Evolutionary conservation across 2,888 invertebrate genomes (phyloP), one percentile per base, ranked within the genome.

Genomic region (Habrosyne pyritoides): DNA sequence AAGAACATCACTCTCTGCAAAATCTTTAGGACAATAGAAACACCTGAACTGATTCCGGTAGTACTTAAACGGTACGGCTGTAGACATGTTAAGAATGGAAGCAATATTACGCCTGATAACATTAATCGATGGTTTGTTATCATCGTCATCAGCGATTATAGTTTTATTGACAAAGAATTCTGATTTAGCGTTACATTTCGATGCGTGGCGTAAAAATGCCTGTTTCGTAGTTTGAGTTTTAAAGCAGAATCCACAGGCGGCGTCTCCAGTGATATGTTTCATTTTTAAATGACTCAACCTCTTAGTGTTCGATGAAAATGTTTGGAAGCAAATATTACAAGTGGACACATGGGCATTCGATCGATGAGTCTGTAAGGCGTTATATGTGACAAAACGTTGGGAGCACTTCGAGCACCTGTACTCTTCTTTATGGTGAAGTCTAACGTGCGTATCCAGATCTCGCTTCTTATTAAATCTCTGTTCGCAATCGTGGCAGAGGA

Each of bases 11-110:
- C 87, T 86, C 12, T 81, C 78, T 0, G 62, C 66, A 51, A 87
- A 91, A 47, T 88, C 84, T 73, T 83, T 81, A 0, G 87, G 67
- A 57, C 91, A 91, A 58, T 88, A 91, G 54, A 90, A 91, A 61
- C 91, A 91, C 24, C 86, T 66, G 52, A 90, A 88, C 53, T 77
- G 80, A 55, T 80, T 84, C 74, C 84, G 79, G 57, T 77, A 87
- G 66, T 77, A 83, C 59, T 89, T 91, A 52, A 91, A 91, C 0
- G 91, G 91, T 14, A 90, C 63, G 1, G 84, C 86, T 0, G 86
- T 87, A 0, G 89, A 85, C 79, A 83, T 86, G 55, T 89, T 89
- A 0, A 91, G 66, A 3, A 91, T 76, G 22, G 76, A 81, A 0
- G 86, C 83, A 18, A 91, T 74, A 50, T 80, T 81, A 21, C 67